phyloP scores from a whole-genome alignment of 2,888 invertebrate species.

The Archips crataeganus region DNA sequence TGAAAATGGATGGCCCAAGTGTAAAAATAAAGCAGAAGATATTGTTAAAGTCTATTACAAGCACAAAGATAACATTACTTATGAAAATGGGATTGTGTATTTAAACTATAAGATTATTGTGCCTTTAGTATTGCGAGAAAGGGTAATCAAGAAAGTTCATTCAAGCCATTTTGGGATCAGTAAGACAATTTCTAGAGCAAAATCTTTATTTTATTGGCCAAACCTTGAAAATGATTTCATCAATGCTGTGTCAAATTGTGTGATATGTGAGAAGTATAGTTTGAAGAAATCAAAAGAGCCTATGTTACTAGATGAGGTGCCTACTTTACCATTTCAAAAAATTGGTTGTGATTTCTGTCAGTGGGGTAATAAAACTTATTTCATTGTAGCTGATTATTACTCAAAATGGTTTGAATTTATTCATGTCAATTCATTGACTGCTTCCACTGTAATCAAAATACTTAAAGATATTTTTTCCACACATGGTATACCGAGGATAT shows the following conservation, averaged over 20 bases:
- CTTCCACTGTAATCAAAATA: background rate
- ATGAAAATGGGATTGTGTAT: no score
- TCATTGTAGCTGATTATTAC: background rate
- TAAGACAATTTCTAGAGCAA: background rate
- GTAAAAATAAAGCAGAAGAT: no score
- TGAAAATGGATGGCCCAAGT: no score
- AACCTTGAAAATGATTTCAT: background rate
- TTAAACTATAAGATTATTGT: no score
- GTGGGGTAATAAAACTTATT: background rate
- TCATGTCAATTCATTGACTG: background rate
- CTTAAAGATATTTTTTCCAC: background rate
- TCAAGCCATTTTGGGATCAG: background rate
- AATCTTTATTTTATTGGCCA: background rate
- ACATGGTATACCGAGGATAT: background rate
- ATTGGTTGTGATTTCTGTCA: no score
- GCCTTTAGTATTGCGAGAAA: no score
- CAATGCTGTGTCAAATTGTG: background rate
- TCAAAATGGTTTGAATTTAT: background rate
- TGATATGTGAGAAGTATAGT: background rate
- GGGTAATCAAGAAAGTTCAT: no score
- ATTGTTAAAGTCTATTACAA: no score
- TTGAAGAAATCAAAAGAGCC: background rate
- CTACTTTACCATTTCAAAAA: background rate
- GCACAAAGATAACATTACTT: no score
- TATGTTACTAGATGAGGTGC: background rate